phyloP scores from a whole-genome alignment of 2,888 invertebrate species.

The Apodemia zela region DNA sequence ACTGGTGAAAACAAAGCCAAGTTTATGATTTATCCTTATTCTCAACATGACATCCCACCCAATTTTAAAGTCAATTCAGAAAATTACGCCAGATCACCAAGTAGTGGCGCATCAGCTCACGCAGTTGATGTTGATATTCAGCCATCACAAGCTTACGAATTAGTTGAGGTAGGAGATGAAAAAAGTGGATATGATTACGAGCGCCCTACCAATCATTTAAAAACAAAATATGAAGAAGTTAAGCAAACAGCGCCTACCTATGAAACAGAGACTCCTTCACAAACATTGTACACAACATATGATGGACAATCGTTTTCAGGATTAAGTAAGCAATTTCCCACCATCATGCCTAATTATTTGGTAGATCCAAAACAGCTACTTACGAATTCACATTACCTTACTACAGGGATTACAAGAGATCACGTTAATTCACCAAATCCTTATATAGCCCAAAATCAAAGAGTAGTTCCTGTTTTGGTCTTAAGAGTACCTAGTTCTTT shows the following conservation, averaged over 20 bases:
- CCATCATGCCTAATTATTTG: slow-evolving; percentile 71
- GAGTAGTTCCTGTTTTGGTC: slow-evolving; percentile 80
- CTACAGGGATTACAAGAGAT: slow-evolving; percentile 70
- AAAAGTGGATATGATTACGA: slow-evolving; percentile 53
- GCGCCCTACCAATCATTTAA: slow-evolving; percentile 52
- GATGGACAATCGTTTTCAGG: slow-evolving; percentile 69
- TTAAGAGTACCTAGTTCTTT: slow-evolving; percentile 80
- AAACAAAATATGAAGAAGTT: slow-evolving; percentile 42
- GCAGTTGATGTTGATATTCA: slow-evolving; percentile 75
- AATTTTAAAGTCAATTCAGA: slow-evolving; percentile 28
- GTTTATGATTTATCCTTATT: slow-evolving; percentile 85
- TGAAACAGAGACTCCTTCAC: slow-evolving; percentile 42
- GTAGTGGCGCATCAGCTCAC: slow-evolving; percentile 39
- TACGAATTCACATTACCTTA: slow-evolving; percentile 69
- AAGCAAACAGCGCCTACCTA: slow-evolving; percentile 44
- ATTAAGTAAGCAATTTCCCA: slow-evolving; percentile 66
- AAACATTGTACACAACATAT: slow-evolving; percentile 69
- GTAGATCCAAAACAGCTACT: slow-evolving; percentile 67
- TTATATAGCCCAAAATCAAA: slow-evolving; percentile 57
- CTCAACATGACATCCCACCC: slow-evolving; percentile 82
- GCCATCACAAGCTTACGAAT: slow-evolving; percentile 79
- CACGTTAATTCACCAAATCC: slow-evolving; percentile 61
- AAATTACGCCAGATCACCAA: slow-evolving; percentile 28
- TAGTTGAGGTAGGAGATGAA: slow-evolving; percentile 60
- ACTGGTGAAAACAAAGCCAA: slow-evolving; percentile 69